Conservation (phyloP, 2,797 vertebrate genomes). For the Lacerta viridis region DNA sequence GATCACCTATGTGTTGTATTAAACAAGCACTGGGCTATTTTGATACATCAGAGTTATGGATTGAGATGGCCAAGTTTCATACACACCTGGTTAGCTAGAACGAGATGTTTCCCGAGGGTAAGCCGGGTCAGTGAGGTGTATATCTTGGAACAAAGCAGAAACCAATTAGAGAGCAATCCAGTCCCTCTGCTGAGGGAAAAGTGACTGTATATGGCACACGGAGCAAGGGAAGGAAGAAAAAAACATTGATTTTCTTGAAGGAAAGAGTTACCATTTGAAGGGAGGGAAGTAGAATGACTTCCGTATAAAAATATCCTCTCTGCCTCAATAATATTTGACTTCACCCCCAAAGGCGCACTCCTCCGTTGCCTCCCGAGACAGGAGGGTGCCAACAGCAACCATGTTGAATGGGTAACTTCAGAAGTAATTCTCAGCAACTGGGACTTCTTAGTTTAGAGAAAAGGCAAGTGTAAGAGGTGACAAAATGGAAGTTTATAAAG, state of each 20-base stretch:
- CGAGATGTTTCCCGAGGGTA: conserved; percentile 9
- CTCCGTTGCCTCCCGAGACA: too few species aligned
- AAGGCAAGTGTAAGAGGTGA: not conserved
- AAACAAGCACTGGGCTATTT: not conserved
- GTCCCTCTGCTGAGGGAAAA: not conserved
- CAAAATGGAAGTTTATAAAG: not conserved
- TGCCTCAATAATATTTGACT: conserved; percentile 24
- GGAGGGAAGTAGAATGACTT: conserved; percentile 70
- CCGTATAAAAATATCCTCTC: conserved; percentile 71
- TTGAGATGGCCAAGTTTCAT: conserved; percentile 2
- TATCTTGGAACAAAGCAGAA: not conserved
- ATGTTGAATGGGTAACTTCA: conserved; percentile 60
- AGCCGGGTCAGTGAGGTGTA: not conserved
- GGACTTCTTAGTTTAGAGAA: not conserved
- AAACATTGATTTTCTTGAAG: conserved; percentile 64
- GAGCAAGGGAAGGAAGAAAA: conserved; percentile 10
- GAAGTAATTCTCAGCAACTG: conserved; percentile 45
- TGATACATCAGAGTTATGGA: not conserved
- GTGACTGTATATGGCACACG: conserved; percentile 7
- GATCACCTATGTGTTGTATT: conserved; percentile 10
- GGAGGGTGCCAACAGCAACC: too few species aligned
- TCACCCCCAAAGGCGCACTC: too few species aligned
- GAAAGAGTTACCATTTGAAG: conserved; percentile 58
- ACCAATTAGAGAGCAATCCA: conserved; percentile 25
- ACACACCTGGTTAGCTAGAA: not conserved